Conservation (phyloP, 2,888 invertebrate species). For the Heliconius ethilla region DNA sequence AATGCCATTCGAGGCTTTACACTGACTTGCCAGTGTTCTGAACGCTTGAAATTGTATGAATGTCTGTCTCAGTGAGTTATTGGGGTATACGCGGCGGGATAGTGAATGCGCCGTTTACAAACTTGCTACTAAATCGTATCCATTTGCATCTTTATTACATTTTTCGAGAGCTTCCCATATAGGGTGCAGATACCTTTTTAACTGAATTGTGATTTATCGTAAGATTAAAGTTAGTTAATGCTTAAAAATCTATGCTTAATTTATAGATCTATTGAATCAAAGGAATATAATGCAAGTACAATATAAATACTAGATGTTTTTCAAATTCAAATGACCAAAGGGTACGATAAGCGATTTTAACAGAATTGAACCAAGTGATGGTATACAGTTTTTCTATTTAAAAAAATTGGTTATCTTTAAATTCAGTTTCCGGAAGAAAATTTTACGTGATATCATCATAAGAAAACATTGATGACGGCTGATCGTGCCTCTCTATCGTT, state of each 20-base stretch:
- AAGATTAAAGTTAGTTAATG: not conserved
- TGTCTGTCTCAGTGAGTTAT: conserved; percentile 40
- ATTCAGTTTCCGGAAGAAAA: too few relatives aligned
- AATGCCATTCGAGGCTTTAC: conserved; percentile 40
- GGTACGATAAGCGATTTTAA: too few relatives aligned
- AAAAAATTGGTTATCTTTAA: too few relatives aligned
- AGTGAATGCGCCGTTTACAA: conserved; percentile 25
- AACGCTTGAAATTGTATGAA: conserved; percentile 46
- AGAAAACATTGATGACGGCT: too few relatives aligned
- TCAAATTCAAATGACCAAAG: too few relatives aligned
- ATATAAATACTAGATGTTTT: too few relatives aligned
- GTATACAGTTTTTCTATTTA: too few relatives aligned
- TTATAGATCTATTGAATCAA: not conserved
- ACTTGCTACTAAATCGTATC: conserved; percentile 24
- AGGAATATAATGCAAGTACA: not conserved
- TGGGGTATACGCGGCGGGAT: conserved; percentile 29
- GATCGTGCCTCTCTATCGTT: too few relatives aligned
- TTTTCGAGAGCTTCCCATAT: conserved; percentile 6
- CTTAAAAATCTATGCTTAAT: not conserved
- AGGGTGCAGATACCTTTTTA: not conserved
- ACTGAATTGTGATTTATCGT: not conserved
- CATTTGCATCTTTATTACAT: conserved; percentile 26
- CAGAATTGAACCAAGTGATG: too few relatives aligned
- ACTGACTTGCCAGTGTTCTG: conserved; percentile 39
- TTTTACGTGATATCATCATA: too few relatives aligned